A percentile compares a stretch with the other conserved stretches of the same genome.
These are phyloP conservation scores for Indicator maculatus DNA, from an alignment of 2,113 vertebrate species.

Conservation along the genomic window DNA sequence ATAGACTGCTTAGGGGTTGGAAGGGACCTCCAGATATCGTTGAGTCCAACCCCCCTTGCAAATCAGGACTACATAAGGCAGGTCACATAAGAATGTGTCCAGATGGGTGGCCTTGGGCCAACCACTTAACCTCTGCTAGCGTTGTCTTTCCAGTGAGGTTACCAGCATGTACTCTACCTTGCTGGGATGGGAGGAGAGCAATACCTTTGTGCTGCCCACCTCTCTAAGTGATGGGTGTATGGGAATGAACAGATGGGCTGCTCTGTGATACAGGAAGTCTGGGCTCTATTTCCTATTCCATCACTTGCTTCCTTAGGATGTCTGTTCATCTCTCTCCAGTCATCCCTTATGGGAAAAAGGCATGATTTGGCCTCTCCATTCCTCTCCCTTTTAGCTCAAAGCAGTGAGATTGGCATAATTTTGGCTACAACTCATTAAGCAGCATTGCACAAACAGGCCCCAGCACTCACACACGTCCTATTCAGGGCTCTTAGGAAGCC, in stretches of 20 bases:
- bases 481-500: neutral
- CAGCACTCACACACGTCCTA: neutral
- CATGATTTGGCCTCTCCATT: neutral
- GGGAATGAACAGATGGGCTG: neutral
- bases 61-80: too few relatives aligned
- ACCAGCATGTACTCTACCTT: neutral
- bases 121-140: neutral
- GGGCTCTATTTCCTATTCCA: neutral
- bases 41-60: too few relatives aligned
- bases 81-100: too few relatives aligned
- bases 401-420: neutral
- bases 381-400: neutral
- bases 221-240: neutral
- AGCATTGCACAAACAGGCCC: neutral
- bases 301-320: constrained; percentile 33
- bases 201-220: neutral
- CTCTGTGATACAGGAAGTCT: constrained; percentile 12
- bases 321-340: neutral
- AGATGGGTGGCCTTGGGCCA: neutral
- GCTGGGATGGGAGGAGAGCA: neutral
- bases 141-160: neutral
- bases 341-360: neutral
- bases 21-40: too few relatives aligned
- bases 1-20: too few relatives aligned
- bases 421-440: neutral